Evolutionary conservation across 2,888 invertebrate species (phyloP).

Genomic region (Bombylius major): DNA sequence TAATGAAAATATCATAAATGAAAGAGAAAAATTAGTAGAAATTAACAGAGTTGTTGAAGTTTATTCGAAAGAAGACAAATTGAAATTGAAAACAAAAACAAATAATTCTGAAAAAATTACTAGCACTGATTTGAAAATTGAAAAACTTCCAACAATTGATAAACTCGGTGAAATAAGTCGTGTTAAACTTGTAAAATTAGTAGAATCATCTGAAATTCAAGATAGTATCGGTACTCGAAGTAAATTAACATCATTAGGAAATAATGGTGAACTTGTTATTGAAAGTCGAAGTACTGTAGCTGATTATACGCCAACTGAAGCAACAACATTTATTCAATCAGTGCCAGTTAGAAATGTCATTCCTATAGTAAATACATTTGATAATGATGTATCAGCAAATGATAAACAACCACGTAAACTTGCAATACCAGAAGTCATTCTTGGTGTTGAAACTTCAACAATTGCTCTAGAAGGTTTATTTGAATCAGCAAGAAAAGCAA

Average conservation of each 20-base stretch:
- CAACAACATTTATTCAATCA: conserved; percentile 14
- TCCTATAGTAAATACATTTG: conserved; percentile 11
- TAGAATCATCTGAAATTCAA: conserved; percentile 32
- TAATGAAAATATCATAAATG: conserved; percentile 11
- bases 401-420: conserved; percentile 11
- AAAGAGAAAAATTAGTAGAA: conserved; percentile 47
- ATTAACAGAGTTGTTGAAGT: conserved; percentile 58
- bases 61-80: conserved; percentile 49
- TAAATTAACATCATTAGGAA: not conserved
- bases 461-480: conserved; percentile 56
- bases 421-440: conserved; percentile 29
- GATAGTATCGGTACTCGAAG: not conserved
- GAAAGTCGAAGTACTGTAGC: conserved; percentile 36
- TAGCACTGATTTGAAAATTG: conserved; percentile 42
- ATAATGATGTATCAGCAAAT: not conserved
- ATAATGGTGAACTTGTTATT: conserved; percentile 28
- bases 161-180: conserved; percentile 59
- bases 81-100: conserved; percentile 42
- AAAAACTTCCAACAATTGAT: conserved; percentile 47
- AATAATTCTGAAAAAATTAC: conserved; percentile 41
- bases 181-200: conserved; percentile 53
- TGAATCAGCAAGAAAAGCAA: conserved; percentile 39
- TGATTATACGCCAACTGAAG: conserved; percentile 33
- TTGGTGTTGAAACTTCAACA: conserved; percentile 47
- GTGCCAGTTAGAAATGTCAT: conserved; percentile 13